These are phyloP conservation scores for Myotis yumanensis DNA, from an alignment of 2,113 vertebrate genomes.

Conservation along the genomic window DNA sequence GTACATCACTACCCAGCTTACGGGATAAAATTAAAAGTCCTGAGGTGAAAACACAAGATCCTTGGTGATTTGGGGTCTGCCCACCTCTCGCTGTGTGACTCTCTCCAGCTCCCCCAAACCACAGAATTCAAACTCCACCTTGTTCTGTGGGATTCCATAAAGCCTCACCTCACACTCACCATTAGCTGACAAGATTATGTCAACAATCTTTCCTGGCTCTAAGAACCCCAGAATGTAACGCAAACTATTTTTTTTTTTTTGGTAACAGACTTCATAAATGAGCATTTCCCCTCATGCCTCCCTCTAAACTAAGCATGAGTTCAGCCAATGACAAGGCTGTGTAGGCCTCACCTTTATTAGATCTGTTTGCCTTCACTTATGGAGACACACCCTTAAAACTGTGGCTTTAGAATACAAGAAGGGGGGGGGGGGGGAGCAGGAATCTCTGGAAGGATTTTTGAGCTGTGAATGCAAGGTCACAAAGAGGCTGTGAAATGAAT, in stretches of 20 bases:
- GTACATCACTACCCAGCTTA: neutral
- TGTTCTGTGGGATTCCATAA: accelerated
- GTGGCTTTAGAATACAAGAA: neutral
- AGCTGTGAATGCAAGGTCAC: neutral
- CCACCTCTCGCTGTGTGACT: neutral
- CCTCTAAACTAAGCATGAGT: neutral
- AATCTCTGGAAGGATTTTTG: neutral
- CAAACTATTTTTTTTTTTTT: neutral
- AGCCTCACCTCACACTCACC: neutral
- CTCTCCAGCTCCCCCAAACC: too few relatives aligned
- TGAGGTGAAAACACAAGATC: neutral
- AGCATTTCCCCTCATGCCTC: neutral
- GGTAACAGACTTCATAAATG: neutral
- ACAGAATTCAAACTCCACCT: neutral
- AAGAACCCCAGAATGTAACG: neutral
- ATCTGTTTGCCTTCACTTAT: neutral
- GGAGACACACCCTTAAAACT: neutral
- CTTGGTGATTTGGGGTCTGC: neutral
- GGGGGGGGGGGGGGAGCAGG: too few relatives aligned
- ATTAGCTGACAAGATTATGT: neutral
- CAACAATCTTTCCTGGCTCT: neutral
- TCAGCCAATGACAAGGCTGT: too few relatives aligned
- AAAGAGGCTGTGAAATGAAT: neutral
- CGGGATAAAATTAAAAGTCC: neutral
- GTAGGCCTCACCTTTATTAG: neutral